Evolutionary conservation across 2,113 vertebrate genomes (phyloP), one percentile per base, ranked within the genome.

Genomic region (Oryzias celebensis): DNA sequence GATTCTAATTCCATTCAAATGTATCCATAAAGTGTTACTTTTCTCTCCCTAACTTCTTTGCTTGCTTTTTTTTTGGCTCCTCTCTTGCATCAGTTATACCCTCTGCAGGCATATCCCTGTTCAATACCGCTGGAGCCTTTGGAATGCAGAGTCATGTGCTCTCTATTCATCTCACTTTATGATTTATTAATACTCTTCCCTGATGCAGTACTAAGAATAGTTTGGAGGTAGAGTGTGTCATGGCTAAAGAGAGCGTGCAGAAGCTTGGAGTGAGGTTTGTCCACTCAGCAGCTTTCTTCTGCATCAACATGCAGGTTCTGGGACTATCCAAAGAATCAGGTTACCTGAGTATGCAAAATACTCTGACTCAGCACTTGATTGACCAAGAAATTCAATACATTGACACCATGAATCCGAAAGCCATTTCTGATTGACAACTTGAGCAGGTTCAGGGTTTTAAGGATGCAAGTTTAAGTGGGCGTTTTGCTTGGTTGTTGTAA

Each of bases 181-280:
- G 76, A 91, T 89, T 90, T 91, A 89, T 90, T 90, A 91, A 91
- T 90, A 89, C 71, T 82, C 82, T 77, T 68, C 60, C 55, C 68
- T 62, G 79, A 83, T 73, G 71, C 86, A 82, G 62, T 46, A 65
- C 86, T 89, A 91, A 90, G 89, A 91, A 89, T 89, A 89, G 74
- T 72, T 68, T 31, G 18, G 51, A 72, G 52, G 71, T 80, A 58
- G 78, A 52, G 71, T 68, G 65, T 28, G 76, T 57, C 78, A 62
- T 44, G 45, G 63, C 64, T 53, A 18, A 81, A 58, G 22, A 47
- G 52, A 71, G 57, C 31, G 67, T 66, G 15, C 20, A 12, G 41
- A 61, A 47, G 52, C 64, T 50, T 58, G 63, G 58, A 68, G 52
- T 51, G 44, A 58, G 56, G 70, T 75, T 42, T 71, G 82, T 75